These are phyloP conservation scores for Chloropsis cyanopogon DNA, from an alignment of 2,113 vertebrate genomes.

Conservation along the genomic window DNA sequence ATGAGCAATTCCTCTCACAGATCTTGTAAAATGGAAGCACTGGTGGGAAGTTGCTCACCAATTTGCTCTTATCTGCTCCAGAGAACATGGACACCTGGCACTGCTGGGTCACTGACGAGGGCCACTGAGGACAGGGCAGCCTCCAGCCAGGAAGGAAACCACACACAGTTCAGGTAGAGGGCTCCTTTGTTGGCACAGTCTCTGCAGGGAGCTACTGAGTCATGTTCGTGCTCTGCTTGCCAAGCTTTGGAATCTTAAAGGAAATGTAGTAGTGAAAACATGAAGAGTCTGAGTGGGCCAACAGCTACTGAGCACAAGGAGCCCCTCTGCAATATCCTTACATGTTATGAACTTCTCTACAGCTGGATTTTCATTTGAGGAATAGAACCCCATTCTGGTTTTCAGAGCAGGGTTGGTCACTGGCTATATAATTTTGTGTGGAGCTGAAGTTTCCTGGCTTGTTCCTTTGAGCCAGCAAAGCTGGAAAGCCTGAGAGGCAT, in stretches of 20 bases:
- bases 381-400: neutral
- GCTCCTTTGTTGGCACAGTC: neutral
- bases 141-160: neutral
- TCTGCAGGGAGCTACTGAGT: neutral
- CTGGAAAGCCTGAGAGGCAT: neutral
- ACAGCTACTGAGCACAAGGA: neutral
- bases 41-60: neutral
- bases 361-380: neutral
- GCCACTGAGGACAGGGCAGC: neutral
- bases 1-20: neutral
- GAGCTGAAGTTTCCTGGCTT: neutral
- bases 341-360: neutral
- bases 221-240: neutral
- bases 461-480: neutral
- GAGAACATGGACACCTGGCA: neutral
- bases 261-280: neutral
- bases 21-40: conserved; percentile 48
- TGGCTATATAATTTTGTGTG: neutral
- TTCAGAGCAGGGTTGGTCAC: neutral
- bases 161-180: neutral
- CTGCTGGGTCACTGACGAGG: neutral
- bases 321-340: neutral
- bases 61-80: neutral
- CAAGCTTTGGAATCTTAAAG: neutral
- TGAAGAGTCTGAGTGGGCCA: neutral